These are phyloP conservation scores for Hycleus phaleratus DNA, from an alignment of 1,140 invertebrate species.

Conservation along the genomic window DNA sequence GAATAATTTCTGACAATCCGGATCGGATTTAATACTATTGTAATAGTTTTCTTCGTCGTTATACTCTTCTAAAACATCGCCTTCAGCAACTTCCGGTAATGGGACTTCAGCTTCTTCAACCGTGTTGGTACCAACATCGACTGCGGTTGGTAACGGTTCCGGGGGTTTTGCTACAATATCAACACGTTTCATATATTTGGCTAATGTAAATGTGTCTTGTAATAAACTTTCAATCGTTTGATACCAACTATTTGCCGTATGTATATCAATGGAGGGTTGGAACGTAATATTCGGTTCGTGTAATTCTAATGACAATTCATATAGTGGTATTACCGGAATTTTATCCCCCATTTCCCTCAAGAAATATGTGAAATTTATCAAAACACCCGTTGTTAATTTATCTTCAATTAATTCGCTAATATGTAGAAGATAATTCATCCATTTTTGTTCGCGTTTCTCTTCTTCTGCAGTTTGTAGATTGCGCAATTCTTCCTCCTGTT, in stretches of 20 bases:
- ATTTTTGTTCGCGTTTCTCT: slow-evolving; percentile 30
- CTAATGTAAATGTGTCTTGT: slow-evolving; percentile 30
- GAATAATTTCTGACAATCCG: slow-evolving; percentile 50
- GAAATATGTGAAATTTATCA: slow-evolving; percentile 37
- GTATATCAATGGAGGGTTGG: slow-evolving; percentile 52
- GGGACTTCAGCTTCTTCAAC: too few species aligned
- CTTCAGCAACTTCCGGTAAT: background rate
- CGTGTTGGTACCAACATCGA: too few species aligned
- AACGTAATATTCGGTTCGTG: slow-evolving; percentile 55
- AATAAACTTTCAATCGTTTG: slow-evolving; percentile 16
- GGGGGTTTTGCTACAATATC: slow-evolving; percentile 4
- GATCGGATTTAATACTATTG: slow-evolving; percentile 47
- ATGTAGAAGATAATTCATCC: slow-evolving; percentile 57
- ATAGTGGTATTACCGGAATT: slow-evolving; percentile 43
- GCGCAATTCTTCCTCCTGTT: slow-evolving; percentile 7
- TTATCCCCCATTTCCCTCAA: slow-evolving; percentile 40
- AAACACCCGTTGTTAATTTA: slow-evolving; percentile 48
- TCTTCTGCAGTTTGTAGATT: background rate
- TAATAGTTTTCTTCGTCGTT: slow-evolving; percentile 16
- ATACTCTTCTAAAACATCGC: too few species aligned
- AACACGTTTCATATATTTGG: slow-evolving; percentile 26
- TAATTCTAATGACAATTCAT: slow-evolving; percentile 58
- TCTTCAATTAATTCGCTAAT: slow-evolving; percentile 57
- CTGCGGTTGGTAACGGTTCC: background rate
- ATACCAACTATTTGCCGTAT: slow-evolving; percentile 49